These are phyloP conservation scores for Monarcha castaneiventris DNA, from an alignment of 2,113 vertebrate genomes.

Conservation along the genomic window DNA sequence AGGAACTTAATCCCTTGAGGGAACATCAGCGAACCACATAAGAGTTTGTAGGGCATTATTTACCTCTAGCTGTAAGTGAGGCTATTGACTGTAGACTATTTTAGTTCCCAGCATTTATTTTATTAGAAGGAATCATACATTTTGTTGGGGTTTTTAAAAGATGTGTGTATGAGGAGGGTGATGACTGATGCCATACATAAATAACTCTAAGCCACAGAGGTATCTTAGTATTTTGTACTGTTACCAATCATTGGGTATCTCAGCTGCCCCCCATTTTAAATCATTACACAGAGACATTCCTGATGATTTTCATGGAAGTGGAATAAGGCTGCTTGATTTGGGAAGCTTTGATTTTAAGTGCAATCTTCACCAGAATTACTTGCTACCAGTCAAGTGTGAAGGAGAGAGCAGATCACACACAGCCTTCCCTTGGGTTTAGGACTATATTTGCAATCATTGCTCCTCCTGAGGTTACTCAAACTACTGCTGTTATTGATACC, in stretches of 20 bases:
- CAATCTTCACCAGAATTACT: neutral
- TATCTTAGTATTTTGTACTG: neutral
- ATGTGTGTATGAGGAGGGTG: neutral
- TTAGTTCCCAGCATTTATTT: neutral
- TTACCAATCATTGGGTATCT: neutral
- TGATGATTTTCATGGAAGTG: neutral
- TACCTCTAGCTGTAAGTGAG: neutral
- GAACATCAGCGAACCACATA: accelerated
- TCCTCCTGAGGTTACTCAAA: neutral
- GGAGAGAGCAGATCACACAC: neutral
- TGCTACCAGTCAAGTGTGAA: neutral
- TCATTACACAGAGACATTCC: neutral
- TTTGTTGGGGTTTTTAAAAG: neutral
- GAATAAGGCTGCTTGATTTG: neutral
- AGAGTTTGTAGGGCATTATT: neutral
- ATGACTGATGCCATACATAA: neutral
- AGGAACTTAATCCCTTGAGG: neutral
- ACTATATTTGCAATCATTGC: neutral
- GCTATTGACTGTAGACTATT: neutral
- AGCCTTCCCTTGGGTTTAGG: neutral
- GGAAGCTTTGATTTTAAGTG: neutral
- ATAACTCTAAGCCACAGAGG: neutral
- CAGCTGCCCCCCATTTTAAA: neutral
- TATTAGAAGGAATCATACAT: accelerated
- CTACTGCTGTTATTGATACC: neutral